Conservation (phyloP, 1,140 invertebrate species). For the Megalopta genalis region DNA sequence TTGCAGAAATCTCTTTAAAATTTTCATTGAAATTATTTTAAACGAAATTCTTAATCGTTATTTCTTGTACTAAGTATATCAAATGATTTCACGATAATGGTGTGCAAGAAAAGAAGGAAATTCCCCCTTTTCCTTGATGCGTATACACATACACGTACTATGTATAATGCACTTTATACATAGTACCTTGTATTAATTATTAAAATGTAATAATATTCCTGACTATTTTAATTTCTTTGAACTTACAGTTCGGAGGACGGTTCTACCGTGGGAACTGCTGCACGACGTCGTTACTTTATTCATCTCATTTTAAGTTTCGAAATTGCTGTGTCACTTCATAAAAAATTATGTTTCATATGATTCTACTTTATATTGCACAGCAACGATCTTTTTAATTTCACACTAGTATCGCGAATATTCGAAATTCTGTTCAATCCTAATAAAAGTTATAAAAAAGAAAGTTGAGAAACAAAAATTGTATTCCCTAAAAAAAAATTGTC, state of each 20-base stretch:
- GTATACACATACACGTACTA: background rate
- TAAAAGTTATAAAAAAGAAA: conserved; percentile 1
- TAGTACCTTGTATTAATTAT: conserved; percentile 30
- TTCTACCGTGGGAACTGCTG: conserved; percentile 74
- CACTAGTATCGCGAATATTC: background rate
- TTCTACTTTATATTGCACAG: conserved; percentile 14
- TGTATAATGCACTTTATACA: conserved; percentile 24
- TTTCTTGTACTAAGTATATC: conserved; percentile 5
- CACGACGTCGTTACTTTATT: conserved; percentile 74
- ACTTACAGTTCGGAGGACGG: conserved; percentile 79
- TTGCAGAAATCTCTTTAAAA: conserved; percentile 29
- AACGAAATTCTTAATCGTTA: conserved; percentile 19
- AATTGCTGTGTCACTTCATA: conserved; percentile 9
- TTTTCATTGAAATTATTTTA: background rate
- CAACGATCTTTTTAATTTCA: conserved; percentile 2
- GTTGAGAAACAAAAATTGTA: conserved; percentile 6
- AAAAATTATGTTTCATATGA: conserved; percentile 6
- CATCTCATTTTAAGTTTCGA: conserved; percentile 62
- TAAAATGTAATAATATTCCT: conserved; percentile 59
- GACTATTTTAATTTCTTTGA: conserved; percentile 81
- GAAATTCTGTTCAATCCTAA: conserved; percentile 2
- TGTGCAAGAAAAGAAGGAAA: conserved; percentile 31
- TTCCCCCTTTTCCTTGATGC: conserved; percentile 1
- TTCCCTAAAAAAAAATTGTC: conserved; percentile 1
- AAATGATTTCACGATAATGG: conserved; percentile 24